Base-by-base conservation (phyloP, 2,113 vertebrate species). In the Stomatorhinus ivindoensis region DNA sequence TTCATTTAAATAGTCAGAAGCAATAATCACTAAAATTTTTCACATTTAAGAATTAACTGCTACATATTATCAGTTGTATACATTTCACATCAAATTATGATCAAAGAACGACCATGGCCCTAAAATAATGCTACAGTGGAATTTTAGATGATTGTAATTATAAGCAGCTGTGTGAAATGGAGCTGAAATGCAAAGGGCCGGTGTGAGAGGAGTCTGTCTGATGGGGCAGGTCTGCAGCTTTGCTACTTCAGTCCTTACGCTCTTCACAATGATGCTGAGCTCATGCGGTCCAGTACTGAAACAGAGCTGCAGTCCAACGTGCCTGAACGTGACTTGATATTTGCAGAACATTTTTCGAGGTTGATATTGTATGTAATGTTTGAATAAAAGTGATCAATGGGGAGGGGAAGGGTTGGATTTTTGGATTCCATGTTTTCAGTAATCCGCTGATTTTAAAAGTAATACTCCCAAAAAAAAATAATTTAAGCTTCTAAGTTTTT, bases 301-400 rank as follows among this genome's bases (percentile, higher is more conserved):
- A n/a, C 10, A 47, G 44, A 44, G 44, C 44, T 24, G 76, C 15
- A 42, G 11, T 82, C 17, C 24, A 82, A 82, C 4, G 0, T 80
- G 80, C 42, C 76, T n/a, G 39, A n/a, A 46, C 1, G 19, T 83
- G 80, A 24, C 80, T 83, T 24, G 35, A 44, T n/a, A 44, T 46
- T 46, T 21, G 80, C 13, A 44, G 80, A 83, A 19, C 19, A n/a
- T 83, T 83, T 46, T 83, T 83, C 35, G n/a, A 24, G 8, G 15
- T 8, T 83, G 27, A 17, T 76, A 4, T 9, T 76, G 2, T 44
- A 80, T 21, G 39, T 46, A 91, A 83, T 21, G 15, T 46, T 21
- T 83, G 80, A 91, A 92, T 91, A 90, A 89, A 58, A 88, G 90
- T 90, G 91, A 82, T 87, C 55, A 84, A n/a, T 6, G 39, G 11